phyloP scores from a whole-genome alignment of 2,888 invertebrate species.

The Pristionchus fissidentatus region DNA sequence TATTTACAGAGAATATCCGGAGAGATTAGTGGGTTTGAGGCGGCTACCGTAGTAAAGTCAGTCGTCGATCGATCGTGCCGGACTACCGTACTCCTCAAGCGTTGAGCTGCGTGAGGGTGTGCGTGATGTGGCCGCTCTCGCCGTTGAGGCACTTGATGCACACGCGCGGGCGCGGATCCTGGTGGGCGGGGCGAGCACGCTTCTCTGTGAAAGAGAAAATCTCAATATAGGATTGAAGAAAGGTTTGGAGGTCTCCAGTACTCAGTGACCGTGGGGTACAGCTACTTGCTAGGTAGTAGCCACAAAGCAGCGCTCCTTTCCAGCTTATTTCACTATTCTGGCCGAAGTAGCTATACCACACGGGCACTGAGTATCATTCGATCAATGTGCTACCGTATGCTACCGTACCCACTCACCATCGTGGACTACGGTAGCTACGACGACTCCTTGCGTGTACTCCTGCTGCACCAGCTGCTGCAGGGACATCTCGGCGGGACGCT shows the following conservation, averaged over 20 bases:
- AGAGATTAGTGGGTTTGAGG: no score
- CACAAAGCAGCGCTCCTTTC: no score
- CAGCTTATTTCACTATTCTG: no score
- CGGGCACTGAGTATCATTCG: background rate
- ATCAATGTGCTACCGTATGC: no score
- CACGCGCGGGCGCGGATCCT: slow-evolving; percentile 57
- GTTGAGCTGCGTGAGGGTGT: slow-evolving; percentile 56
- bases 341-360: background rate
- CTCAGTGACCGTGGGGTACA: no score
- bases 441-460: slow-evolving; percentile 17
- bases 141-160: slow-evolving; percentile 65
- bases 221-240: no score
- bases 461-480: slow-evolving; percentile 42
- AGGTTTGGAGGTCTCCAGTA: no score
- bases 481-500: slow-evolving; percentile 34
- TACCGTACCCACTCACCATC: background rate
- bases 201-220: slow-evolving; percentile 55
- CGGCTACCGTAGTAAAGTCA: background rate
- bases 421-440: slow-evolving; percentile 8
- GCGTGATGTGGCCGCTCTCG: slow-evolving; percentile 65
- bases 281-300: no score
- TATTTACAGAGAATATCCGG: slow-evolving; percentile 31
- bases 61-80: background rate
- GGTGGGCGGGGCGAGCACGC: slow-evolving; percentile 52
- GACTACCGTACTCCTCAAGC: slow-evolving; percentile 28